Conservation (phyloP, 2,113 vertebrate species). For the Dermatemys mawii region DNA sequence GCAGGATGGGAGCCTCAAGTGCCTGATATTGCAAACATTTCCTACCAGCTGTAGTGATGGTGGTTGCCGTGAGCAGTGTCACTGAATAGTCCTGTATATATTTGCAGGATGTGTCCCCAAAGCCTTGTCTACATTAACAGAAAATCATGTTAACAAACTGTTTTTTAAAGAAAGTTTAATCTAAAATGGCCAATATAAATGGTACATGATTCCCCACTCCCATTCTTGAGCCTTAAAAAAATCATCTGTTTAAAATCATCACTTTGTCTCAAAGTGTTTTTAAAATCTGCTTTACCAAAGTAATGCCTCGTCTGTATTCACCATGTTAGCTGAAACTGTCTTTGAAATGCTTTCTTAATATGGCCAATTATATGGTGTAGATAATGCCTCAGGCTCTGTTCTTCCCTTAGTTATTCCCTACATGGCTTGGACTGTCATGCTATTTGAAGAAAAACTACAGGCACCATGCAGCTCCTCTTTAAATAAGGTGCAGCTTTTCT, state of each 20-base stretch:
- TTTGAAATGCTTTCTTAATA: neutral
- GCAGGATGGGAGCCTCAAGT: slow-evolving; percentile 53
- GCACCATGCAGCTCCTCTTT: neutral
- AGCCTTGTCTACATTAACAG: slow-evolving; percentile 58
- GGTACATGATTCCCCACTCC: neutral
- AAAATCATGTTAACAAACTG: slow-evolving; percentile 48
- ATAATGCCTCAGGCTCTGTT: neutral
- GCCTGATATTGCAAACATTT: slow-evolving; percentile 64
- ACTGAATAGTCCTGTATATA: slow-evolving; percentile 62
- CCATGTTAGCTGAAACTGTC: neutral
- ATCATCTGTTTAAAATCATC: neutral
- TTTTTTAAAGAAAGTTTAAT: slow-evolving; percentile 49
- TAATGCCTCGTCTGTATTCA: neutral
- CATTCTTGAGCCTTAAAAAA: neutral
- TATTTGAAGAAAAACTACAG: neutral
- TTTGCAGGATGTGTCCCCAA: slow-evolving; percentile 56
- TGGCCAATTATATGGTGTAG: neutral
- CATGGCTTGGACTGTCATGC: neutral
- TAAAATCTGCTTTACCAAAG: neutral
- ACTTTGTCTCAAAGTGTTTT: neutral
- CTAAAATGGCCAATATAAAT: slow-evolving; percentile 11
- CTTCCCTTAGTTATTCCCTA: neutral
- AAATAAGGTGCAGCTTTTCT: neutral
- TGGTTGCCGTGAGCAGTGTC: neutral
- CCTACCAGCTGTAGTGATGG: slow-evolving; percentile 58